phyloP scores from a whole-genome alignment of 2,797 vertebrate genomes.

The Hydrolagus colliei region DNA sequence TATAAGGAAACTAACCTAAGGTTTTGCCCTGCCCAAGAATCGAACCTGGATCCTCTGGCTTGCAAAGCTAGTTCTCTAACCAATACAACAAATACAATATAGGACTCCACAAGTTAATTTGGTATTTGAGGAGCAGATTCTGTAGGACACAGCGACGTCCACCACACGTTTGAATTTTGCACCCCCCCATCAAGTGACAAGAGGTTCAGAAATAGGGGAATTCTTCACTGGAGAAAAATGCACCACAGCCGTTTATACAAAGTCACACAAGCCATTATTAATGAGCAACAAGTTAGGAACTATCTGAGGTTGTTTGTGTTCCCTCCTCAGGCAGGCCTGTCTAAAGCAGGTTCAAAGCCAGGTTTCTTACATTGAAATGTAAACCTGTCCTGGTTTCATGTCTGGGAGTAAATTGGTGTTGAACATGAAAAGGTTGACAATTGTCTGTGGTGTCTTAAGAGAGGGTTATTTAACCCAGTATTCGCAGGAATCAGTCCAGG shows the following conservation, averaged over 20 bases:
- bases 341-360: conserved; percentile 15
- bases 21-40: too few relatives aligned
- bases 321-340: background rate
- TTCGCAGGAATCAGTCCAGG: background rate
- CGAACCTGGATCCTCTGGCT: too few relatives aligned
- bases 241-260: background rate
- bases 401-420: background rate
- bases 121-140: too few relatives aligned
- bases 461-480: conserved; percentile 19
- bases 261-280: background rate
- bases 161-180: too few relatives aligned
- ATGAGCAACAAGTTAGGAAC: background rate
- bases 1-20: too few relatives aligned
- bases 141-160: too few relatives aligned
- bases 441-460: background rate
- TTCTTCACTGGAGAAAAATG: background rate
- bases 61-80: too few relatives aligned
- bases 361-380: conserved; percentile 12
- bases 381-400: background rate
- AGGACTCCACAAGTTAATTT: too few relatives aligned
- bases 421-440: background rate
- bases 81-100: too few relatives aligned
- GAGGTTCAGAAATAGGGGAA: background rate
- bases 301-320: conserved; percentile 18
- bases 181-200: too few relatives aligned